phyloP scores from a whole-genome alignment of 2,888 invertebrate species.

The Stenodema calcarata region DNA sequence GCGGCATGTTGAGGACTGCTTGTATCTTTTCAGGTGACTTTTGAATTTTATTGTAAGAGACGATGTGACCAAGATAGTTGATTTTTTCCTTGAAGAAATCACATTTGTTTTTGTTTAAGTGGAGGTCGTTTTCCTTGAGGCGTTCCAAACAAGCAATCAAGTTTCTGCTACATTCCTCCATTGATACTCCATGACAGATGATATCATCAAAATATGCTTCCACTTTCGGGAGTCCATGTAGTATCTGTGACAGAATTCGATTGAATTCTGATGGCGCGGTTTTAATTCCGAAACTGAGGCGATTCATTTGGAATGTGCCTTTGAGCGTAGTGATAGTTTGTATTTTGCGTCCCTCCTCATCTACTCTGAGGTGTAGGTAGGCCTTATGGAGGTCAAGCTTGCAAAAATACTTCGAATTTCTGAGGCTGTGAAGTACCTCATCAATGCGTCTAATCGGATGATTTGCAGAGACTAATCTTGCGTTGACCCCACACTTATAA shows the following conservation, averaged over 20 bases:
- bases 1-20: constrained; percentile 8
- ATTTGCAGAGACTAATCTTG: constrained; percentile 53
- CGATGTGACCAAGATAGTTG: constrained; percentile 34
- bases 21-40: constrained; percentile 46
- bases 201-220: constrained; percentile 45
- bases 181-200: background rate
- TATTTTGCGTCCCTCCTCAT: constrained; percentile 19
- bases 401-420: constrained; percentile 33
- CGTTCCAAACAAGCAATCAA: constrained; percentile 4
- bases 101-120: constrained; percentile 52
- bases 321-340: constrained; percentile 27
- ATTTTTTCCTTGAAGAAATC: constrained; percentile 28
- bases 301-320: constrained; percentile 36
- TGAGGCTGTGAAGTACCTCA: constrained; percentile 47
- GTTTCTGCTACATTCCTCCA: constrained; percentile 27
- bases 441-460: constrained; percentile 53
- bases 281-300: constrained; percentile 50
- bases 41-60: constrained; percentile 39
- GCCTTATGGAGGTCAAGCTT: constrained; percentile 37
- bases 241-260: constrained; percentile 49
- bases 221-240: constrained; percentile 38
- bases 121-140: constrained; percentile 42
- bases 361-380: constrained; percentile 19
- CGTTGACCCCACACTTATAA: constrained; percentile 29
- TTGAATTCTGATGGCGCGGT: constrained; percentile 54